Evolutionary conservation across 2,113 vertebrate genomes (phyloP).

Genomic region (Tringa solitaria): DNA sequence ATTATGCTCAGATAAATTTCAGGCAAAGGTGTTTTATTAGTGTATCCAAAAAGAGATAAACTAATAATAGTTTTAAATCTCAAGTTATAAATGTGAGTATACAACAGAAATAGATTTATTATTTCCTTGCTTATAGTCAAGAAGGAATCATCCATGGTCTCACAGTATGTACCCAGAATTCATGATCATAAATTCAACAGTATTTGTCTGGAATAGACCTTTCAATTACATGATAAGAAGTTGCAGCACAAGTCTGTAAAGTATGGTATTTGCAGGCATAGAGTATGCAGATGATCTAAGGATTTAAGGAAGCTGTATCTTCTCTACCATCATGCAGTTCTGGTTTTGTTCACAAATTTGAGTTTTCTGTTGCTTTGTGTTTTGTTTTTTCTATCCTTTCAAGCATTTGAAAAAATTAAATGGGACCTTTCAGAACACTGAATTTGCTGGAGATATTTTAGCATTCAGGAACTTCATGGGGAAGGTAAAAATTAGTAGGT

Average conservation of each 20-base stretch:
- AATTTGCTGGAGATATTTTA: neutral
- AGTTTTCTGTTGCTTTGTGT: neutral
- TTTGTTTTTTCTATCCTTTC: neutral
- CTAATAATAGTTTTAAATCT: neutral
- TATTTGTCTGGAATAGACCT: neutral
- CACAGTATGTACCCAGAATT: neutral
- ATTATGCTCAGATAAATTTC: neutral
- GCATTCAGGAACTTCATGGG: neutral
- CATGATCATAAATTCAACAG: neutral
- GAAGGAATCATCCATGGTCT: neutral
- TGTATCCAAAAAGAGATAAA: neutral
- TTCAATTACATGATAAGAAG: neutral
- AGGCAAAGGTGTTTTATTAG: neutral
- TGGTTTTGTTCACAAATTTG: neutral
- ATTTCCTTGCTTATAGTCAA: neutral
- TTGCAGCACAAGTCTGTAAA: neutral
- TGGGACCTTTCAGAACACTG: neutral
- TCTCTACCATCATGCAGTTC: neutral
- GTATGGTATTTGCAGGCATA: neutral
- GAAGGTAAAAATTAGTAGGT: neutral
- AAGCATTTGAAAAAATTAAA: neutral
- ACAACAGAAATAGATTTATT: neutral
- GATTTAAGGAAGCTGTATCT: neutral
- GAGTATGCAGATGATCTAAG: neutral
- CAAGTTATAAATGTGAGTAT: neutral